Evolutionary conservation across 2,888 invertebrate genomes (phyloP), one percentile per base, ranked within the genome.

Genomic region (Caenorhabditis sinica): DNA sequence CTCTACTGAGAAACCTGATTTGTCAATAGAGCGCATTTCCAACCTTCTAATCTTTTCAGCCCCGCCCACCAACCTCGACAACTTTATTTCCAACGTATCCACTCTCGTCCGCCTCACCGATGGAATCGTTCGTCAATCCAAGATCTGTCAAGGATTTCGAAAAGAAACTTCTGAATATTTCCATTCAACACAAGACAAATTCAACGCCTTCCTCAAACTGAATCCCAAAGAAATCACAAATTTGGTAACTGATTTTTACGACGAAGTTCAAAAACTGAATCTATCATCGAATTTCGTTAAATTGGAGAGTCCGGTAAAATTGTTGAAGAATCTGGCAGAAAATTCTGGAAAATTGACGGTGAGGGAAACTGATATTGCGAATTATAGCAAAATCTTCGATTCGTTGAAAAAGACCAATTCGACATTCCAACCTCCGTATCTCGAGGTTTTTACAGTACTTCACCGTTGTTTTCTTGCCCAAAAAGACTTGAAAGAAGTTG

Each of bases 41-140:
- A 33, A 33, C 4, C 8, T 33, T 33, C 33, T 6, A 8, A 33
- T 33, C 8, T 33, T 33, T 33, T 33, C 33, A 60, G 60, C 33
- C 4, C 60, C 25, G 23, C 56, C 11, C 15, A 25, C 63, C 20
- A 43, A 25, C 20, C 40, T 43, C 8, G 43, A 65, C 13, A 11
- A 17, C 2, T 66, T 66, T 28, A 2, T 45, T 25, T 23, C 23
- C 17, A 23, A 25, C 28, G 65, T 43, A 13, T 17, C 65, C 2
- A 28, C 45, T 1, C 9, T 66, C 1, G 1, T 68, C 8, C 28
- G 1, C 28, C n/a, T 68, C 6, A 20, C 66, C 6, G 25, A 68
- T 3, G 66, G 49, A 45, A 33, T 68, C 20, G 20, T 33, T 51
- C 49, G 49, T 5, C 66, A 68, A 51, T 60, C 60, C 17, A 30